These are phyloP conservation scores for Emesis russula DNA, from an alignment of 2,888 invertebrate species.

Conservation along the genomic window DNA sequence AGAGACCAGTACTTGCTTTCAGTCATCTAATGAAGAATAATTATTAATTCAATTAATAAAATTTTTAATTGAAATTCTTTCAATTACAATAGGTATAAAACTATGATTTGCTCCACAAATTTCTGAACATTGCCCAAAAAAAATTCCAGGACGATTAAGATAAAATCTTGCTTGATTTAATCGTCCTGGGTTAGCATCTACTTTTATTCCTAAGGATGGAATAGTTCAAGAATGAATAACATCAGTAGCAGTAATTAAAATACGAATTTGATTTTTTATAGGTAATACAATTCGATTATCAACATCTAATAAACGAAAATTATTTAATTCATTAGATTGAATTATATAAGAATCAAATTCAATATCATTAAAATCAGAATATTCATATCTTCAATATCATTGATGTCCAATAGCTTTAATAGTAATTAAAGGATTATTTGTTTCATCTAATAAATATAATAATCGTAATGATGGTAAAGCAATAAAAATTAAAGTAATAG, in stretches of 20 bases:
- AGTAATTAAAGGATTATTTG: constrained; percentile 94
- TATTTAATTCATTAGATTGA: constrained; percentile 49
- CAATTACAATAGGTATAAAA: constrained; percentile 97
- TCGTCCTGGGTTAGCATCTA: constrained; percentile 97
- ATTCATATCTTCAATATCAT: constrained; percentile 97
- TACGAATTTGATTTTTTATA: constrained; percentile 96
- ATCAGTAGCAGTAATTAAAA: constrained; percentile 96
- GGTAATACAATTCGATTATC: constrained; percentile 96
- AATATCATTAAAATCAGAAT: constrained; percentile 94
- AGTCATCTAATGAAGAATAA: constrained; percentile 97
- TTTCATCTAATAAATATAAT: constrained; percentile 96
- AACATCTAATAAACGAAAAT: constrained; percentile 75
- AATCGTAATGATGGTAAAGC: constrained; percentile 96
- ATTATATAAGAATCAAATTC: constrained; percentile 87
- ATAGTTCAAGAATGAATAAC: constrained; percentile 97
- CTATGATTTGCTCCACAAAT: constrained; percentile 96
- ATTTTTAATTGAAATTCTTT: constrained; percentile 96
- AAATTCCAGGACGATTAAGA: constrained; percentile 96
- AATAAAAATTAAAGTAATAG: constrained; percentile 96
- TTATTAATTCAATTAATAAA: constrained; percentile 95
- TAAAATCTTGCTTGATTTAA: constrained; percentile 97
- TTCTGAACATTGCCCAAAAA: constrained; percentile 98
- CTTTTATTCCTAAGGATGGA: constrained; percentile 96
- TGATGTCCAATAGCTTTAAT: constrained; percentile 97
- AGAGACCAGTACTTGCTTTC: constrained; percentile 97